Percentiles rank a stretch among this genome's conserved stretches.
Conservation (phyloP, 2,113 vertebrate species). For the Camarhynchus parvulus region DNA sequence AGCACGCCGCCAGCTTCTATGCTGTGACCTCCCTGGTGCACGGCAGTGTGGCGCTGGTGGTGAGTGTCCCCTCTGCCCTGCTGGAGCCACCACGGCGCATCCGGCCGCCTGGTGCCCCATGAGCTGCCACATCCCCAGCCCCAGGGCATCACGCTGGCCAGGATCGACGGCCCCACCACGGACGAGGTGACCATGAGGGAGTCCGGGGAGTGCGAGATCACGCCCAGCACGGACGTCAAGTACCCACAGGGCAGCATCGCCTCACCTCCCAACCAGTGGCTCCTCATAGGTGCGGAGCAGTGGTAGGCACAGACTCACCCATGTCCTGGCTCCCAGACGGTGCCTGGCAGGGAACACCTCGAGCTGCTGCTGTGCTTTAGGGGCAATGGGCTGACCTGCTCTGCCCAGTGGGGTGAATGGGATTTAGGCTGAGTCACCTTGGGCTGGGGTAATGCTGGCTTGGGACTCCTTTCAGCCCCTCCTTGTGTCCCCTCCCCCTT, state of each 20-base stretch:
- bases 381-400: not conserved
- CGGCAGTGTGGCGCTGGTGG: slow-evolving; percentile 86
- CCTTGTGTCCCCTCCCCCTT: not conserved
- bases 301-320: not conserved
- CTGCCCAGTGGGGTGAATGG: no score
- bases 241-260: slow-evolving; percentile 88
- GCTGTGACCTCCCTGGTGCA: slow-evolving; percentile 91
- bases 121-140: slow-evolving; percentile 74
- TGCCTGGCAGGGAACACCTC: accelerated
- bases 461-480: not conserved
- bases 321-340: accelerated
- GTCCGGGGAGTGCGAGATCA: slow-evolving; percentile 89
- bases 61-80: not conserved
- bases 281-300: slow-evolving; percentile 85
- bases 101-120: accelerated
- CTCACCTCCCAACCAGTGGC: slow-evolving; percentile 87
- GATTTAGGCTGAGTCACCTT: not conserved
- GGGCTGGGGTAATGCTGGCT: accelerated
- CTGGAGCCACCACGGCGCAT: accelerated
- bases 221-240: slow-evolving; percentile 87
- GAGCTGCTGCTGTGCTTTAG: not conserved
- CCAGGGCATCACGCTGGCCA: slow-evolving; percentile 86
- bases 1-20: slow-evolving; percentile 87
- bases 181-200: slow-evolving; percentile 87
- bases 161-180: slow-evolving; percentile 87